Base-by-base conservation (phyloP, 2,888 invertebrate species). In the Hirtodrosophila histrioides region DNA sequence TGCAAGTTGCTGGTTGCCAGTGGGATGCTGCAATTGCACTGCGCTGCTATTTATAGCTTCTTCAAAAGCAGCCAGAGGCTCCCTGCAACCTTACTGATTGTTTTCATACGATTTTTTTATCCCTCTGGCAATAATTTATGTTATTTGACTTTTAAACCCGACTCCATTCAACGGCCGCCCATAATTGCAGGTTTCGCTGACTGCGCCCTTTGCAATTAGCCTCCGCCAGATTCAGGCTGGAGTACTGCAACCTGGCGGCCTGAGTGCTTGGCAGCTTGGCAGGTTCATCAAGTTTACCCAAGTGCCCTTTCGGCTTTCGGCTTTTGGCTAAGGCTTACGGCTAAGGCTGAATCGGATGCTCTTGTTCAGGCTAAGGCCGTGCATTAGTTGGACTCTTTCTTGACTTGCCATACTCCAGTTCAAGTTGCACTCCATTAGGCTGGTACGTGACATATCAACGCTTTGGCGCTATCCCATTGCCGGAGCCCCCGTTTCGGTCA, bases 91-190 rank as follows among this genome's bases (percentile, higher is more conserved):
- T 58, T 23, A 45, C 66, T 76, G 75, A 77, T 80, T 80, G 75
- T 56, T 71, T 71, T 62, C 69, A 72, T 65, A 50, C 65, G 76
- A 83, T 79, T 69, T 53, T 17, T 53, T 46, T 53, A 57, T 70
- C 63, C 69, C 69, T 54, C 83, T 67, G 69, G 58, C 71, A 64
- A 65, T 82, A 82, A 82, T 82, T 82, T 82, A 86, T 82, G 88
- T 87, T 87, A 82, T 87, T 82, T 82, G 69, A 72, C 72, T 87
- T 87, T 84, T 65, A 69, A 64, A 57, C 78, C 60, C 55, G 27
- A 31, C 54, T 57, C 43, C 44, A 17, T 48, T 67, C 45, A 33
- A 24, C 50, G 36, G 54, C 51, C 57, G 31, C 63, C 45, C 80
- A 75, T 86, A 86, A 79, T 86, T 79, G 80, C 49, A 53, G 67